Conservation (phyloP, 2,113 vertebrate genomes). For the Halcyon malimbica region DNA sequence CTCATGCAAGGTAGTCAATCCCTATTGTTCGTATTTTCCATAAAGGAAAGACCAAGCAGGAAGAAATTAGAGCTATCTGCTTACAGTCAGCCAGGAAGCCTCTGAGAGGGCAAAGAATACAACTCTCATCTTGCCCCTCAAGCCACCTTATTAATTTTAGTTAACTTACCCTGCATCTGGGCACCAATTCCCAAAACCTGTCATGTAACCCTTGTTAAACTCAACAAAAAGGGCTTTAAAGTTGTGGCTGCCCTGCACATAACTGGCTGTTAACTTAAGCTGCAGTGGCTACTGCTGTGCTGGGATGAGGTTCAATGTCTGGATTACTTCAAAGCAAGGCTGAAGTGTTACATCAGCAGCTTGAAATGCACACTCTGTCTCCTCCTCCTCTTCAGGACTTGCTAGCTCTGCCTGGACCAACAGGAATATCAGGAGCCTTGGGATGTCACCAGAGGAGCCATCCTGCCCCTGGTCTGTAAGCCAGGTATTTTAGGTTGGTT, state of each 20-base stretch:
- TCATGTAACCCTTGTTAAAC: neutral
- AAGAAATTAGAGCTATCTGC: neutral
- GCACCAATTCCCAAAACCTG: neutral
- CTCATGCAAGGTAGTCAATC: neutral
- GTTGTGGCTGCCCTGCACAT: neutral
- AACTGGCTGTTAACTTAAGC: neutral
- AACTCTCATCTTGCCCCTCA: neutral
- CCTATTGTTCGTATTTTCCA: neutral
- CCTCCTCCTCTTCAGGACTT: neutral
- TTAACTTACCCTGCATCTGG: neutral
- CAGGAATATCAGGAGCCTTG: neutral
- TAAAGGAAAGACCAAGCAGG: neutral
- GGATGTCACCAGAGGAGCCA: neutral
- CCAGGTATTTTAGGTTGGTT: neutral
- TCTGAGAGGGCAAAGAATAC: neutral
- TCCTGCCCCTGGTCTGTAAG: neutral
- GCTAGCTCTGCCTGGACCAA: neutral
- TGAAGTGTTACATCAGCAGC: neutral
- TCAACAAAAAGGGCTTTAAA: neutral
- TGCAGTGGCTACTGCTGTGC: neutral
- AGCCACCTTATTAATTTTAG: neutral
- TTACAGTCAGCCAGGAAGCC: neutral
- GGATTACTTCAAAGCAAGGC: neutral
- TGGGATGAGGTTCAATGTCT: neutral
- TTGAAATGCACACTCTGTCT: neutral